A percentile compares a stretch with the other conserved stretches of the same genome.
Evolutionary conservation across 1,140 invertebrate species (phyloP).

Genomic region (Aricia agestis): DNA sequence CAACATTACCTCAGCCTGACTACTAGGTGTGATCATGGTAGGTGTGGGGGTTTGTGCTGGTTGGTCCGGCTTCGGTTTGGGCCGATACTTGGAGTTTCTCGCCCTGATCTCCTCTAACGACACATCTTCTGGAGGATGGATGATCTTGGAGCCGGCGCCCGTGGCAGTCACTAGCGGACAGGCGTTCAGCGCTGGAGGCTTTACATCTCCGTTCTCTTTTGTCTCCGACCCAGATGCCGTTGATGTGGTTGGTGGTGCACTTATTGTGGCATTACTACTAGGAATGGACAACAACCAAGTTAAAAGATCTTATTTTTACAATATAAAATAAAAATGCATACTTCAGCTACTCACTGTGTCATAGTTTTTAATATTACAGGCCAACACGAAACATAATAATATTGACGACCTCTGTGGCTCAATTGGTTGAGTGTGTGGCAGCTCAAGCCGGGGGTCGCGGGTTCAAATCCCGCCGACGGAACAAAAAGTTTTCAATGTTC

Average conservation of each 20-base stretch:
- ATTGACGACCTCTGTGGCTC: no score
- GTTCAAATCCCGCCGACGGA: no score
- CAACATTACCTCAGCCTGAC: constrained; percentile 73
- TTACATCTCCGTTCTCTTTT: constrained; percentile 66
- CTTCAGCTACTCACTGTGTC: no score
- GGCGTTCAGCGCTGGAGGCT: constrained; percentile 77
- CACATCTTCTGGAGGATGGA: constrained; percentile 96
- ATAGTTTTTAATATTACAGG: no score
- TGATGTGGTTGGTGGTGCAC: constrained; percentile 80
- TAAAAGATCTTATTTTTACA: no score
- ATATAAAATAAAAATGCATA: no score
- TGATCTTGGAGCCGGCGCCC: constrained; percentile 91
- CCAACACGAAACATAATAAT: no score
- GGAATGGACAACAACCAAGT: background rate
- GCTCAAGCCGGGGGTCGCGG: no score
- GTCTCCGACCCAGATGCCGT: constrained; percentile 48
- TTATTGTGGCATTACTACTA: constrained; percentile 80
- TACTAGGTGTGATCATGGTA: constrained; percentile 64
- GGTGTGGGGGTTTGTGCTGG: constrained; percentile 36
- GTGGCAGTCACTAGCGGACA: constrained; percentile 86
- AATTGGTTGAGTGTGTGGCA: no score
- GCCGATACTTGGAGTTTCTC: constrained; percentile 84
- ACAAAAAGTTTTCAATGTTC: no score
- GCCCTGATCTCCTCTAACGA: constrained; percentile 93
- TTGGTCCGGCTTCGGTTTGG: constrained; percentile 57